These are phyloP conservation scores for Willowsia nigromaculata DNA, from an alignment of 2,888 invertebrate species.

Conservation along the genomic window DNA sequence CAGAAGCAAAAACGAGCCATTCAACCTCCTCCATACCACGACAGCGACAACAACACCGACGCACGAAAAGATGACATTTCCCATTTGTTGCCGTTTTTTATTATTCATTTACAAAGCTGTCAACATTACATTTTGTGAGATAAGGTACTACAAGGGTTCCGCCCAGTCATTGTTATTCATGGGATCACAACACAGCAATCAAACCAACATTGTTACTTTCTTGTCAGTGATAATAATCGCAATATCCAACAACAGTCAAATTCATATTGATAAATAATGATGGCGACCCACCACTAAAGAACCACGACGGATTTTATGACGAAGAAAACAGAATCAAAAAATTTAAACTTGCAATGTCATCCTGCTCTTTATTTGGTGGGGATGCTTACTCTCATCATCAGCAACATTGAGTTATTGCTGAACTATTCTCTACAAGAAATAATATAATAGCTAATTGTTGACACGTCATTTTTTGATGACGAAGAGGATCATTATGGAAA, in stretches of 20 bases:
- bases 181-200: slow-evolving; percentile 62
- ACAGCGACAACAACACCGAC: slow-evolving; percentile 38
- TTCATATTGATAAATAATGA: slow-evolving; percentile 37
- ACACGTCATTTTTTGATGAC: slow-evolving; percentile 10
- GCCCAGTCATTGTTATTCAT: slow-evolving; percentile 68
- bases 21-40: background rate
- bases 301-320: background rate
- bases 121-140: slow-evolving; percentile 56
- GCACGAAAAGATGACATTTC: slow-evolving; percentile 52
- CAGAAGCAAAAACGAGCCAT: slow-evolving; percentile 6
- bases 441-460: background rate
- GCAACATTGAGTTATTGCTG: background rate
- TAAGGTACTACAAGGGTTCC: slow-evolving; percentile 48
- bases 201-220: slow-evolving; percentile 30
- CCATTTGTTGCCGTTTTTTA: slow-evolving; percentile 44
- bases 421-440: background rate
- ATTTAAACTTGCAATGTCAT: background rate
- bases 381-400: background rate
- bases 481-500: slow-evolving; percentile 26
- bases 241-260: slow-evolving; percentile 19
- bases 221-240: slow-evolving; percentile 16
- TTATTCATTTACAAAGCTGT: slow-evolving; percentile 56
- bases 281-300: background rate
- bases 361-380: slow-evolving; percentile 3
- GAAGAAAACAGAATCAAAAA: background rate